Percentiles rank a stretch among this genome's conserved stretches.
These are phyloP conservation scores for Neoaliturus tenellus DNA, from an alignment of 2,888 invertebrate species.

Conservation along the genomic window DNA sequence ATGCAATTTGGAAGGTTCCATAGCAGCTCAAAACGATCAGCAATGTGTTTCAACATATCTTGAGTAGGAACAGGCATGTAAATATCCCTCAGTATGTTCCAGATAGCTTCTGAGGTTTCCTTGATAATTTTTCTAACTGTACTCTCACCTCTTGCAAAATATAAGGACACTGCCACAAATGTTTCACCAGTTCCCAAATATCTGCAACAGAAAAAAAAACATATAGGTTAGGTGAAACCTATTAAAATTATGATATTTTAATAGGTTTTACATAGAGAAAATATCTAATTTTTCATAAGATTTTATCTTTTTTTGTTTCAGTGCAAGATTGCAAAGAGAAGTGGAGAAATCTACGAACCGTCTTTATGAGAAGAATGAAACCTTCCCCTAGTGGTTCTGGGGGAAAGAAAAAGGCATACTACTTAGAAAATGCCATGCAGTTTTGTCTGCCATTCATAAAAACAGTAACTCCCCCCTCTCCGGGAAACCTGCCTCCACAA, in stretches of 20 bases:
- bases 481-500: slow-evolving; percentile 50
- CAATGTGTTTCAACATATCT: too few species aligned
- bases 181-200: too few species aligned
- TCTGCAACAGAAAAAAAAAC: neutral
- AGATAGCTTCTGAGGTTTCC: slow-evolving; percentile 50
- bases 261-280: neutral
- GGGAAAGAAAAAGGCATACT: slow-evolving; percentile 56
- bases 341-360: slow-evolving; percentile 61
- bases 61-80: too few species aligned
- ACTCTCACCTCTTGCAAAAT: slow-evolving; percentile 33
- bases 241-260: too few species aligned
- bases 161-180: slow-evolving; percentile 8
- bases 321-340: slow-evolving; percentile 62
- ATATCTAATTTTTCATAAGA: neutral
- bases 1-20: too few species aligned
- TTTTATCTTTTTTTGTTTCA: slow-evolving; percentile 57
- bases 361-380: slow-evolving; percentile 60
- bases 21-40: too few species aligned
- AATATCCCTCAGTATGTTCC: too few species aligned
- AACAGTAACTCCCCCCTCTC: slow-evolving; percentile 39
- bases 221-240: slow-evolving; percentile 5
- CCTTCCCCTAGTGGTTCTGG: slow-evolving; percentile 56
- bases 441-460: slow-evolving; percentile 59
- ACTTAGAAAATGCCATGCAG: slow-evolving; percentile 56
- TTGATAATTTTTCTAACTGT: slow-evolving; percentile 33